A percentile compares a stretch with the other conserved stretches of the same genome.
Evolutionary conservation across 2,113 vertebrate species (phyloP).

Genomic region (Mormoops blainvillei): DNA sequence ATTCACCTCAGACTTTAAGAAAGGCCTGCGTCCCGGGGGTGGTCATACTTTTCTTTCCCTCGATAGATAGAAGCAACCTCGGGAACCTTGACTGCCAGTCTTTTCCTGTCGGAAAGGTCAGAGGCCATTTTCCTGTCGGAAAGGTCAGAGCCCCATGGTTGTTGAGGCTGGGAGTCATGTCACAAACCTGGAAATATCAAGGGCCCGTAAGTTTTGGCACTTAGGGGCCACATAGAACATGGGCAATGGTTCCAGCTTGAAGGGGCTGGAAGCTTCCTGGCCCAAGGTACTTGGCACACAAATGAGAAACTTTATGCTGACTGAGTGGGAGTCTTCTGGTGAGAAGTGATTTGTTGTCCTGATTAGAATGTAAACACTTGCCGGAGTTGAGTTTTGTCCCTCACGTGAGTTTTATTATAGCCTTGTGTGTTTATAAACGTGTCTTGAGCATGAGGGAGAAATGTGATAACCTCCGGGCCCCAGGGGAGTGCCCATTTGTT

Average conservation of each 20-base stretch:
- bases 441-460: slow-evolving; percentile 46
- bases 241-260: not conserved
- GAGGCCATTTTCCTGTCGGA: not conserved
- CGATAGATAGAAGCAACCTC: not conserved
- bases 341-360: slow-evolving; percentile 69
- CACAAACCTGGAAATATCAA: not conserved
- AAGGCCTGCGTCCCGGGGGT: not conserved
- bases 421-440: slow-evolving; percentile 62
- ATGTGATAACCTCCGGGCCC: slow-evolving; percentile 26
- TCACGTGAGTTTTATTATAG: slow-evolving; percentile 61
- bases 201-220: not conserved
- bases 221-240: not conserved
- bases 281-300: not conserved
- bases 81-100: not conserved
- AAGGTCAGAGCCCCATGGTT: not conserved
- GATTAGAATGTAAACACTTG: slow-evolving; percentile 65
- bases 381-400: slow-evolving; percentile 26
- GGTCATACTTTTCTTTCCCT: not conserved
- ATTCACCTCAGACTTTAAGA: not conserved
- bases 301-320: slow-evolving; percentile 38
- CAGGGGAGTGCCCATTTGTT: not conserved
- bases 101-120: not conserved
- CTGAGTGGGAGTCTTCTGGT: slow-evolving; percentile 41
- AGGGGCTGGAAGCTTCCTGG: not conserved
- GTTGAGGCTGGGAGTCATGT: not conserved